Evolutionary conservation across 1,140 invertebrate genomes (phyloP), one percentile per base, ranked within the genome.

Genomic region (Theocolax elegans): DNA sequence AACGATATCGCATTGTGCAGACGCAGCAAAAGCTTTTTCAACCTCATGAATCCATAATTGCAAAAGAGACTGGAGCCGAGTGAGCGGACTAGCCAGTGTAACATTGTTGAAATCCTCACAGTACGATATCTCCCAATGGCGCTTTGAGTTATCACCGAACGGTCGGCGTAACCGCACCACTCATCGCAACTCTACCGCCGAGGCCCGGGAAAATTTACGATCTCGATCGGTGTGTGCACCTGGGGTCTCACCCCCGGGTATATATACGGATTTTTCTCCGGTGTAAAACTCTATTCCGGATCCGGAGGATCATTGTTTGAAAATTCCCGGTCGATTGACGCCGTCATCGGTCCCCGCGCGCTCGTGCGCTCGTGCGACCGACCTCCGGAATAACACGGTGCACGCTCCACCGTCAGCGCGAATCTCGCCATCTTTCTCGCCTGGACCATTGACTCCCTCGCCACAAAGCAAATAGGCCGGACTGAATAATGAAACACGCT

Each of bases 401-500:
- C 12, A 31, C 13, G 17, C 15, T 21, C 19, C 35, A 21, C 7
- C 35, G n/a, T 25, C 31, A 12, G 19, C 17, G 31, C 46, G 1
- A 40, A 38, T 62, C 9, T 31, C 25, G 42, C 19, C 59, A 63
- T 63, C 29, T 63, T 63, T 63, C 48, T 51, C 44, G 31, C 27
- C 13, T 40, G 62, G 48, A 64, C 48, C 60, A 64, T 64, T 64
- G 73, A 75, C 75, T 75, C 68, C 66, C 58, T 68, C 69, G 53
- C 67, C 60, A 67, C 49, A 51, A 51, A 64, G 48, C 62, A 51
- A 64, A 64, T 51, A 63, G 27, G 59, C 59, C 17, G 17, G 59
- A 63, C 44, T 63, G 59, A 63, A 63, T 63, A 63, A 48, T 49
- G 44, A 63, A 63, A 49, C 31, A 15, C 42, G 19, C 59, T 12